Percentiles rank a stretch among this genome's conserved stretches.
Conservation (phyloP, 2,888 invertebrate species). For the Troglohyphantes excavatus region DNA sequence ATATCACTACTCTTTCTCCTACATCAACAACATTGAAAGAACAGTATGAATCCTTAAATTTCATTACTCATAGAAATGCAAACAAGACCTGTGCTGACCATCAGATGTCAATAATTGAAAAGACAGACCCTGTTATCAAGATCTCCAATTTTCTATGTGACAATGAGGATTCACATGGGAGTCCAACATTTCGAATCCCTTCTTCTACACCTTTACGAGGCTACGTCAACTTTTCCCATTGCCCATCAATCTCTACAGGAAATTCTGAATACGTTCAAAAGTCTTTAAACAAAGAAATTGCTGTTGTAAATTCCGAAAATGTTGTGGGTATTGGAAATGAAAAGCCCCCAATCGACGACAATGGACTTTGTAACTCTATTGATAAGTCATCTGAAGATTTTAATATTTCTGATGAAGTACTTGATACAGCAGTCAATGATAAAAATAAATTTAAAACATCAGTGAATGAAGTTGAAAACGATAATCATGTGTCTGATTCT, state of each 20-base stretch:
- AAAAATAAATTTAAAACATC: background rate
- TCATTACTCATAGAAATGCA: background rate
- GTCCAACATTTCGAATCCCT: background rate
- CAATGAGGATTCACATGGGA: background rate
- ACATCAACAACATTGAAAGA: background rate
- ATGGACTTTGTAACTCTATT: background rate
- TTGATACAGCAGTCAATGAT: background rate
- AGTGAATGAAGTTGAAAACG: background rate
- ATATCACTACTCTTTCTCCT: background rate
- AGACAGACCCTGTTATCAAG: background rate
- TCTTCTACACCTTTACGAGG: too few relatives aligned
- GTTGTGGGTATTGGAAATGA: background rate
- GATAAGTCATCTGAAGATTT: background rate
- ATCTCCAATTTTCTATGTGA: background rate
- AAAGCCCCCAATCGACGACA: background rate
- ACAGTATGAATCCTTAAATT: background rate
- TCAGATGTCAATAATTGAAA: background rate
- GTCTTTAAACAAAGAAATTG: background rate
- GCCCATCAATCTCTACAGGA: background rate
- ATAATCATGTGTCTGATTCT: background rate
- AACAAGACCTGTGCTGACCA: background rate
- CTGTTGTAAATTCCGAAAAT: background rate
- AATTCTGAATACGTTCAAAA: background rate
- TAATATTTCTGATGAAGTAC: background rate
- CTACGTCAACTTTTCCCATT: too few relatives aligned